A percentile compares a stretch with the other conserved stretches of the same genome.
Evolutionary conservation across 2,888 invertebrate genomes (phyloP).

Genomic region (Tortricodes alternella): DNA sequence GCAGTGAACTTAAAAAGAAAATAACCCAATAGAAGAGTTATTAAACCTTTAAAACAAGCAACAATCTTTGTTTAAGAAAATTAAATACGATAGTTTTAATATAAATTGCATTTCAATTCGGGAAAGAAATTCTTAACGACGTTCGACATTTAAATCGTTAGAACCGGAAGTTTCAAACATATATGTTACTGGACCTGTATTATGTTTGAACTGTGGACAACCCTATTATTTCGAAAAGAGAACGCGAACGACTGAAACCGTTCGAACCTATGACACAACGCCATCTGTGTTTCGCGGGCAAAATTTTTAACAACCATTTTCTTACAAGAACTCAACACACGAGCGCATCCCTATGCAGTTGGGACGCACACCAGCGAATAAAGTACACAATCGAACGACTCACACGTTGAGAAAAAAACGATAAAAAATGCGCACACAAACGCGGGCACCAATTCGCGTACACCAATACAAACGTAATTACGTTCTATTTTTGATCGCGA

Average conservation of each 20-base stretch:
- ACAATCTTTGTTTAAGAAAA: too few relatives aligned
- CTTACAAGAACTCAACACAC: conserved; percentile 78
- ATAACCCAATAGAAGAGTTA: too few relatives aligned
- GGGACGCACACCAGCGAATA: conserved; percentile 45
- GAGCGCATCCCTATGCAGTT: conserved; percentile 43
- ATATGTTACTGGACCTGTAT: too few relatives aligned
- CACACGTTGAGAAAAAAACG: conserved; percentile 80
- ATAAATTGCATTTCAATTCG: too few relatives aligned
- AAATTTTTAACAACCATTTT: conserved; percentile 81
- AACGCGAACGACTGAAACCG: conserved; percentile 36
- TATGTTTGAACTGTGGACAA: neutral
- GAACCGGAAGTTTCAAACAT: too few relatives aligned
- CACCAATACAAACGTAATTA: conserved; percentile 34
- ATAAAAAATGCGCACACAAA: conserved; percentile 76
- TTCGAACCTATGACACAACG: conserved; percentile 72
- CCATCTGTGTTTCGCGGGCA: conserved; percentile 77
- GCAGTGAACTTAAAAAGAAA: too few relatives aligned
- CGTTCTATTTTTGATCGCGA: conserved; percentile 44
- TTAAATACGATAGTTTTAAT: too few relatives aligned
- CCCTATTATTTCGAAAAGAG: conserved; percentile 20
- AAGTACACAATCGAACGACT: conserved; percentile 76
- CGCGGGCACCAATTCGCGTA: conserved; percentile 44
- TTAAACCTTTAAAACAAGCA: too few relatives aligned
- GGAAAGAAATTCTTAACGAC: too few relatives aligned
- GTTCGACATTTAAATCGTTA: too few relatives aligned